A percentile compares a stretch with the other conserved stretches of the same genome.
Evolutionary conservation across 2,888 invertebrate genomes (phyloP).

Genomic region (Oligia latruncula): DNA sequence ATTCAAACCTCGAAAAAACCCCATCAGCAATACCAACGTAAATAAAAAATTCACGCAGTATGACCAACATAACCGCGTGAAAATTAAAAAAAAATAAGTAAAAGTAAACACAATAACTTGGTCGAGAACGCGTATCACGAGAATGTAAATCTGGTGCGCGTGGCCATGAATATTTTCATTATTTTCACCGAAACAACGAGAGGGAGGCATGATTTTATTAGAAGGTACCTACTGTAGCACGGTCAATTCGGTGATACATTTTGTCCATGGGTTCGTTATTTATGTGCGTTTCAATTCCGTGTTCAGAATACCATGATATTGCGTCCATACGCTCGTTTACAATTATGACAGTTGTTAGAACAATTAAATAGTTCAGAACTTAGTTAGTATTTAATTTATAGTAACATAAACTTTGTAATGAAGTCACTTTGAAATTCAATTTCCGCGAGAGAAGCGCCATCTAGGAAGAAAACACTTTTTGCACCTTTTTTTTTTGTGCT

Average conservation of each 20-base stretch:
- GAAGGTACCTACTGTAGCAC: constrained; percentile 16
- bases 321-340: not conserved
- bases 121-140: constrained; percentile 55
- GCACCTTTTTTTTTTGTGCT: not conserved
- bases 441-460: not conserved
- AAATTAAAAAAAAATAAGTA: constrained; percentile 54
- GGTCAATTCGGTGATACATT: constrained; percentile 12
- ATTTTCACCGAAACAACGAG: constrained; percentile 63
- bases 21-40: constrained; percentile 5
- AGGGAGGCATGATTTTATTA: constrained; percentile 56
- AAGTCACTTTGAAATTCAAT: not conserved
- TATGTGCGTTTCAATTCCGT: not conserved
- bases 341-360: not conserved
- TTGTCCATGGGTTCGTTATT: not conserved
- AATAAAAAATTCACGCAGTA: constrained; percentile 26
- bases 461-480: not conserved
- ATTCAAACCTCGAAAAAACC: constrained; percentile 7
- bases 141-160: constrained; percentile 74
- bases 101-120: constrained; percentile 65
- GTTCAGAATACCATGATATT: not conserved
- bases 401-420: not conserved
- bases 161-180: constrained; percentile 77
- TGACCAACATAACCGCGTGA: constrained; percentile 34
- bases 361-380: not conserved
- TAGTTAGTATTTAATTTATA: not conserved